Base-by-base conservation (phyloP, 2,888 invertebrate species). In the Argyra leucocephala region DNA sequence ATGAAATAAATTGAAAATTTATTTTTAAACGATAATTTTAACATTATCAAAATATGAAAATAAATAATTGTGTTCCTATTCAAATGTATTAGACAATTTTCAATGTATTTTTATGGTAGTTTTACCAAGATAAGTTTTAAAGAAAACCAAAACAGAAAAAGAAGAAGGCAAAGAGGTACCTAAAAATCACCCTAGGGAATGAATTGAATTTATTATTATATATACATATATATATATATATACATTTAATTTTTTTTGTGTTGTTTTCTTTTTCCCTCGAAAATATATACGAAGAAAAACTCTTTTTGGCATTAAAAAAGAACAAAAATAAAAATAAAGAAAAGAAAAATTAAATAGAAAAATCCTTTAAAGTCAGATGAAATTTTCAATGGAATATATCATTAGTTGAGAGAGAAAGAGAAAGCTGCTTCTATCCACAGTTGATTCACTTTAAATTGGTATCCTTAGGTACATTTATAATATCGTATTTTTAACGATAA, bases 181-280 rank as follows among this genome's bases (percentile, higher is more conserved):
- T n/a, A 48, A 48, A 48, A 48, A 18, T 48, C 48, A 48, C 48
- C 48, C 48, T 18, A 15, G 48, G 48, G 48, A 18, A 48, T 18
- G 48, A 48, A 48, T 48, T 48, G 48, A 48, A 48, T 48, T 48
- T 48, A 48, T 48, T 48, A 48, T 48, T 48, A 48, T 48, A 18
- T 48, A 10, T 15, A 18, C 18, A 18, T 48, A 5, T n/a, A 3
- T 48, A n/a, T 48, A 48, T 48, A 18, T 48, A 18, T 48, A 31
- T 18, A 48, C 48, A 18, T 15, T 48, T 48, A 5, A n/a, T 9
- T 48, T 48, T 48, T 48, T 48, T 7, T 31, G 1, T 18, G 12
- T 48, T 48, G 9, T 48, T 48, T 9, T 48, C 15, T 18, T 48
- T 31, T 31, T 31, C 10, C 5, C 31, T 10, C 6, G 31, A 31